These are phyloP conservation scores for Pygmarrhopalites habei DNA, from an alignment of 1,140 invertebrate genomes.

Conservation along the genomic window DNA sequence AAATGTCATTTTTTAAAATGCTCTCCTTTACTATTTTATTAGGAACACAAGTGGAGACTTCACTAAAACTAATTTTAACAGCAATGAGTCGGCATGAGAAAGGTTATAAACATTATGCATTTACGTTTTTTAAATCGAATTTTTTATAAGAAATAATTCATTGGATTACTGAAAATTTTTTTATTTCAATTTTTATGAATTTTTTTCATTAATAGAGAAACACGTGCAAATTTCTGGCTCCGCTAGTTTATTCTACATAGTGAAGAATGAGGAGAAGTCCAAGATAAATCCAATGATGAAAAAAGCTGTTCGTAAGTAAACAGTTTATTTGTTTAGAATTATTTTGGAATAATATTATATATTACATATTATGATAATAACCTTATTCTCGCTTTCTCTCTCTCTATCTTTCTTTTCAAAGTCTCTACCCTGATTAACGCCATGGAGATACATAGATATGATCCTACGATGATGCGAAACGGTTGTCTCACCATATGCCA, in stretches of 20 bases:
- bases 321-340: no score
- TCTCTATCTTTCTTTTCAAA: no score
- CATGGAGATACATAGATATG: constrained; percentile 74
- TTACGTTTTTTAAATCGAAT: no score
- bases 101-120: no score
- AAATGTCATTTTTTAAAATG: no score
- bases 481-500: constrained; percentile 89
- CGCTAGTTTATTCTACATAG: constrained; percentile 88
- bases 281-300: constrained; percentile 42
- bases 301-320: no score
- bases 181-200: no score
- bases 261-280: constrained; percentile 66
- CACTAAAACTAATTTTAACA: constrained; percentile 68
- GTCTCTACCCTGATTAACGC: constrained; percentile 54
- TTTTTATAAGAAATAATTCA: no score
- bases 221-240: constrained; percentile 68
- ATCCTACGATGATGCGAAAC: constrained; percentile 91
- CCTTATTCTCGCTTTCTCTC: no score
- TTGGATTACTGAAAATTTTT: no score
- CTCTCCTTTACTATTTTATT: neutral
- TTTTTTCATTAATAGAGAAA: constrained; percentile 68
- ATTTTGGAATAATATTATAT: no score
- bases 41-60: constrained; percentile 46
- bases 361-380: no score
- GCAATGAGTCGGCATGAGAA: constrained; percentile 80